Evolutionary conservation across 2,113 vertebrate species (phyloP).

Genomic region (Pteropus alecto): DNA sequence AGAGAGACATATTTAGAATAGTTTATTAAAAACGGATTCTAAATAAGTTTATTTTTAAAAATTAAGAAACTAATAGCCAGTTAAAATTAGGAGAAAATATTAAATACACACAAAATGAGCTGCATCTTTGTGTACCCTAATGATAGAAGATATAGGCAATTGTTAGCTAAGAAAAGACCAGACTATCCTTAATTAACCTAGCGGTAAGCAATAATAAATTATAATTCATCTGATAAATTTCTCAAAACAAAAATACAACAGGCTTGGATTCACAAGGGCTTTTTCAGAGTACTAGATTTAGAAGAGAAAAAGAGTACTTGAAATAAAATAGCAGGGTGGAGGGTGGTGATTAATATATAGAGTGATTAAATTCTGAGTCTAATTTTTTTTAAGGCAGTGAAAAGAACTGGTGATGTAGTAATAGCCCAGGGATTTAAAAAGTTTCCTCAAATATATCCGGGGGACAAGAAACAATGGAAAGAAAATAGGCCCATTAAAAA

Average conservation of each 20-base stretch:
- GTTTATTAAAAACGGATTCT: conserved; percentile 30
- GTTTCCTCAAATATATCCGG: conserved; percentile 61
- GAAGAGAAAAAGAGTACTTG: not conserved
- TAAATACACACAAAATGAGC: not conserved
- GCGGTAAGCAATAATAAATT: conserved; percentile 42
- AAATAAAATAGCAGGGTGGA: conserved; percentile 24
- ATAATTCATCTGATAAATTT: conserved; percentile 59
- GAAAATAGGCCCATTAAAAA: not conserved
- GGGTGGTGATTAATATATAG: conserved; percentile 11
- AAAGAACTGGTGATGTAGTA: conserved; percentile 62
- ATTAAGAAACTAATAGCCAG: conserved; percentile 14
- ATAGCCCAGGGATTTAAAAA: conserved; percentile 61
- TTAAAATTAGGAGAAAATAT: conserved; percentile 42
- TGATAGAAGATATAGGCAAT: not conserved
- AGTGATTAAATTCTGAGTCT: conserved; percentile 55
- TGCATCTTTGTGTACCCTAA: not conserved
- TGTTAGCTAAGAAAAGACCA: conserved; percentile 21
- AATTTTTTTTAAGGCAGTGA: conserved; percentile 16
- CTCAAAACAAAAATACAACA: conserved; percentile 46
- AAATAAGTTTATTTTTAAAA: conserved; percentile 42
- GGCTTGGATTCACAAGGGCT: conserved; percentile 11
- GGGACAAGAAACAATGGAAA: conserved; percentile 42
- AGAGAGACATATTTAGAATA: conserved; percentile 30
- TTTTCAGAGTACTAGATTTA: conserved; percentile 51
- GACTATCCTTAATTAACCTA: conserved; percentile 47